These are phyloP conservation scores for Isaurus tuberculatus DNA, from an alignment of 92 coral and sea anemone species.

Conservation along the genomic window DNA sequence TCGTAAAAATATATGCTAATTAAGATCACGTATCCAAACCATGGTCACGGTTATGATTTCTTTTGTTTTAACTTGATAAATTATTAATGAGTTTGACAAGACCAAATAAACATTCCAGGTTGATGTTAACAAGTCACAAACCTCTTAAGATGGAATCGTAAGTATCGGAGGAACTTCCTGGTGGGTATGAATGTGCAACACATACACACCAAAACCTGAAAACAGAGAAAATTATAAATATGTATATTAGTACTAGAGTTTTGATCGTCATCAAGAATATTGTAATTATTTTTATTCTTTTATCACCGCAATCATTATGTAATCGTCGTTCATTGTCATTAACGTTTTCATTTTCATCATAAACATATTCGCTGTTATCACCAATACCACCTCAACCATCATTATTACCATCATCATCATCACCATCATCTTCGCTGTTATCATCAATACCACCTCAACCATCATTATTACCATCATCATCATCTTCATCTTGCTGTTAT, in stretches of 20 bases:
- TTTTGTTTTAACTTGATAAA: too few relatives aligned
- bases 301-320: too few relatives aligned
- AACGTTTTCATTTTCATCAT: neutral
- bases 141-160: conserved; percentile 92
- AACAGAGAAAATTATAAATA: neutral
- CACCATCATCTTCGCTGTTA: neutral
- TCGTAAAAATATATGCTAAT: too few relatives aligned
- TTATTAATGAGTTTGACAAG: too few relatives aligned
- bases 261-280: neutral
- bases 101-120: too few relatives aligned
- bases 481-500: too few relatives aligned
- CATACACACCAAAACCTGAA: conserved; percentile 95
- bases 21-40: too few relatives aligned
- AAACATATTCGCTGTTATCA: neutral
- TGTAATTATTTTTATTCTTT: too few relatives aligned
- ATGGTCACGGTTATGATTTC: too few relatives aligned
- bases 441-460: neutral
- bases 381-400: neutral
- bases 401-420: neutral
- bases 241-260: too few relatives aligned
- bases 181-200: conserved; percentile 97
- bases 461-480: neutral
- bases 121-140: conserved; percentile 40
- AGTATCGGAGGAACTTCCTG: conserved; percentile 90
- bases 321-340: neutral